These are phyloP conservation scores for Peromyscus aztecus DNA, from an alignment of 2,797 vertebrate genomes.

Conservation along the genomic window DNA sequence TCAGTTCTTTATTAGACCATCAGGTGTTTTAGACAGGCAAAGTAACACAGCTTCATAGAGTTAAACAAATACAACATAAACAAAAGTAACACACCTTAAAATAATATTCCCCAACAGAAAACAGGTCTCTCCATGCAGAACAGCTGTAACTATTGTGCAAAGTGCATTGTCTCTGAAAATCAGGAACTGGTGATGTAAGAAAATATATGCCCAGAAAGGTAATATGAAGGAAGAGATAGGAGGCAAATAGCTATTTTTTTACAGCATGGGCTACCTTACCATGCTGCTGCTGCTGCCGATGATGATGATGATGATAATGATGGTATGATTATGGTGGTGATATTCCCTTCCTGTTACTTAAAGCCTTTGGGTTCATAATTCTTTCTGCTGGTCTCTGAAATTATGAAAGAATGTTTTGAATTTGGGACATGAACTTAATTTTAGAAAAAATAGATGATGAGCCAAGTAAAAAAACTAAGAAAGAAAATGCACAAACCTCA, in stretches of 20 bases:
- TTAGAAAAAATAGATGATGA: slow-evolving; percentile 19
- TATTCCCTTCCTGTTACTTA: neutral
- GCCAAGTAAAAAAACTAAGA: slow-evolving; percentile 42
- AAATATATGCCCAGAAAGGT: neutral
- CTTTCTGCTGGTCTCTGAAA: neutral
- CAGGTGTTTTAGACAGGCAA: no score
- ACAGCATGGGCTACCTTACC: neutral
- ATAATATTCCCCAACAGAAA: neutral
- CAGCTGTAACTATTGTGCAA: neutral
- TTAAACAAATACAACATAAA: no score
- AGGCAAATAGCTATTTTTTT: neutral
- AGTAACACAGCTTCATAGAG: no score
- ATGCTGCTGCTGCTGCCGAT: neutral
- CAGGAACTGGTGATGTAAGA: neutral
- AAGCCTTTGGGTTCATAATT: neutral
- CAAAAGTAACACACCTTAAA: no score
- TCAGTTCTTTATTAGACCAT: no score
- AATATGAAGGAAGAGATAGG: neutral
- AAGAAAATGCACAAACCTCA: slow-evolving; percentile 56
- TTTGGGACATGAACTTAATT: neutral
- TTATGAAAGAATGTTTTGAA: neutral
- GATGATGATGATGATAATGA: no score
- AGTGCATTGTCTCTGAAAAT: neutral
- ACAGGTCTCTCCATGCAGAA: neutral
- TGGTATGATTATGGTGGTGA: neutral